phyloP scores from a whole-genome alignment of 2,888 invertebrate genomes.

The Acleris literana region DNA sequence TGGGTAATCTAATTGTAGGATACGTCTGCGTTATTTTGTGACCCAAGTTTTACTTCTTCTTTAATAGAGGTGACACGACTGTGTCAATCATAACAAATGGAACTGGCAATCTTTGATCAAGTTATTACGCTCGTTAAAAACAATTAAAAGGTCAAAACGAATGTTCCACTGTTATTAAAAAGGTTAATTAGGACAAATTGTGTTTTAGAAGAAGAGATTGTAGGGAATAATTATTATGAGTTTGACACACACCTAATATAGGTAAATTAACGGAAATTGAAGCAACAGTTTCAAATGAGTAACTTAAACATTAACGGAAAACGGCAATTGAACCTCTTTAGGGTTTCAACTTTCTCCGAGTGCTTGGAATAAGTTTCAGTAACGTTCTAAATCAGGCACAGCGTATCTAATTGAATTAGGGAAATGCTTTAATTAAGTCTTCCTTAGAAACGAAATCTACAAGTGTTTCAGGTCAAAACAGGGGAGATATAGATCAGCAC shows the following conservation, averaged over 20 bases:
- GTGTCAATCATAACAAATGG: slow-evolving; percentile 15
- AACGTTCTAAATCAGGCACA: slow-evolving; percentile 7
- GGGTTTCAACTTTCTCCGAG: slow-evolving; percentile 13
- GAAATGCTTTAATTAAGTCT: slow-evolving; percentile 2
- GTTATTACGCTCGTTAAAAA: slow-evolving; percentile 24
- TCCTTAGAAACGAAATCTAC: not conserved
- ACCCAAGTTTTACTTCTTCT: slow-evolving; percentile 5
- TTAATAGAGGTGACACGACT: slow-evolving; percentile 1
- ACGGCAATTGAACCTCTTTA: slow-evolving; percentile 2
- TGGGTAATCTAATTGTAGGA: slow-evolving; percentile 22
- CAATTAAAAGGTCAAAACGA: slow-evolving; percentile 25
- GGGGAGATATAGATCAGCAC: too few relatives aligned
- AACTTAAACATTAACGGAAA: slow-evolving; percentile 2
- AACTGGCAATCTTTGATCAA: slow-evolving; percentile 15
- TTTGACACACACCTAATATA: not conserved
- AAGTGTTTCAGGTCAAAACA: not conserved
- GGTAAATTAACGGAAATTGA: not conserved
- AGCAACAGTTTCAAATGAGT: slow-evolving; percentile 2
- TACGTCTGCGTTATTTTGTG: not conserved
- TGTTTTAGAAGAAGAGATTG: not conserved
- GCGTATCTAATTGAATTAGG: slow-evolving; percentile 6
- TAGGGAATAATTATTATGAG: not conserved
- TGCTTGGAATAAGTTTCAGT: slow-evolving; percentile 7
- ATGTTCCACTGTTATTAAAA: slow-evolving; percentile 17
- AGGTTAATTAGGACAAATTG: slow-evolving; percentile 21